Evolutionary conservation across 2,113 vertebrate species (phyloP).

Genomic region (Macquaria ambigua): DNA sequence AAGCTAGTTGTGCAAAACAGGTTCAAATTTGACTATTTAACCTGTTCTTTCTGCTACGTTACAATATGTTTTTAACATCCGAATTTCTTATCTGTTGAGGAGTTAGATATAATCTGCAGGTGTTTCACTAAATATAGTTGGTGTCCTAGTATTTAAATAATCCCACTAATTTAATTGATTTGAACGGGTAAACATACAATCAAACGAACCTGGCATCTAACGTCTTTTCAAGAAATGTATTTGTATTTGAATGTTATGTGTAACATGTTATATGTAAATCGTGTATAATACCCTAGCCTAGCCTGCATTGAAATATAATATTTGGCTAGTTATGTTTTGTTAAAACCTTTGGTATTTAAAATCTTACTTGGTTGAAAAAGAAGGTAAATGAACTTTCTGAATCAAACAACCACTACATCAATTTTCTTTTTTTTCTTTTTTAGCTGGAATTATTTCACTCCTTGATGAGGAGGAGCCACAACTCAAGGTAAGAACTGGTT

Average conservation of each 20-base stretch:
- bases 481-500: slow-evolving; percentile 89
- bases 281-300: not conserved
- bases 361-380: not conserved
- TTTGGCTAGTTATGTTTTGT: not conserved
- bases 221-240: too few species aligned
- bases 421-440: not conserved
- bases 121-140: not conserved
- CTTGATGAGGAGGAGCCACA: slow-evolving; percentile 99
- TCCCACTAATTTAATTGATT: too few species aligned
- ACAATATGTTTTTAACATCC: not conserved
- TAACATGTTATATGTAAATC: not conserved
- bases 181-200: not conserved
- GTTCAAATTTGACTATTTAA: not conserved
- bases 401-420: not conserved
- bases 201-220: not conserved
- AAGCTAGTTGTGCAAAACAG: not conserved
- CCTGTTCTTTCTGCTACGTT: not conserved
- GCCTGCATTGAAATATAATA: not conserved
- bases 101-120: not conserved
- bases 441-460: slow-evolving; percentile 99
- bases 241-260: not conserved
- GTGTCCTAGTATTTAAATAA: not conserved
- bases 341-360: not conserved
- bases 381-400: not conserved
- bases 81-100: not conserved